These are phyloP conservation scores for Tetragonula clypearis DNA, from an alignment of 1,140 invertebrate species.

Conservation along the genomic window DNA sequence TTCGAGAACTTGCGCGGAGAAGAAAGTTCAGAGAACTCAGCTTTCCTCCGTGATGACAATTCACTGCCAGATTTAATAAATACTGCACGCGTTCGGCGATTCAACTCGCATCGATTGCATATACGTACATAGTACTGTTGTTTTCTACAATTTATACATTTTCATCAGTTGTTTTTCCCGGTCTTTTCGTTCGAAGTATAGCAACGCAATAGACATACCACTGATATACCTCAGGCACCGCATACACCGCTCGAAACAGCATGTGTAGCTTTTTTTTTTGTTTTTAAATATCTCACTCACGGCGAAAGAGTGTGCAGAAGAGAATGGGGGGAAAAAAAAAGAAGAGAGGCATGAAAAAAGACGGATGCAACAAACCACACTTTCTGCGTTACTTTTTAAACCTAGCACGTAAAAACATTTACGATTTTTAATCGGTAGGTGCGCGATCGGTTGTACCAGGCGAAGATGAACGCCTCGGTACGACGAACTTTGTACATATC, in stretches of 20 bases:
- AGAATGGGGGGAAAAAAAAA: neutral
- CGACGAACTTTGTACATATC: constrained; percentile 71
- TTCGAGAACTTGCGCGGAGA: neutral
- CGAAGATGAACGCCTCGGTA: constrained; percentile 62
- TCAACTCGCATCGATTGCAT: constrained; percentile 36
- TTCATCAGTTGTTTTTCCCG: neutral
- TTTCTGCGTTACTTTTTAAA: constrained; percentile 68
- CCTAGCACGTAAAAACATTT: constrained; percentile 60
- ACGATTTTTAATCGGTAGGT: constrained; percentile 68
- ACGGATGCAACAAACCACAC: constrained; percentile 34
- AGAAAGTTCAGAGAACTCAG: neutral
- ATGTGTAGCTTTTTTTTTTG: constrained; percentile 37
- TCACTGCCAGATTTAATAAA: constrained; percentile 29
- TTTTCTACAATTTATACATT: constrained; percentile 27
- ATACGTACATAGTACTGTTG: constrained; percentile 2
- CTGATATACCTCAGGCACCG: constrained; percentile 75
- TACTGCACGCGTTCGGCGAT: constrained; percentile 4
- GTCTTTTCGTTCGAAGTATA: constrained; percentile 40
- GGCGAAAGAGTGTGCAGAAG: neutral
- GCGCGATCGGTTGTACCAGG: constrained; percentile 66
- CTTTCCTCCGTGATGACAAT: neutral
- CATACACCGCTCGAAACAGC: constrained; percentile 44
- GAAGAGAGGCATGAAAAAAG: neutral
- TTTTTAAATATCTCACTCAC: constrained; percentile 56
- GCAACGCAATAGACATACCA: constrained; percentile 69